Base-by-base conservation (phyloP, 2,888 invertebrate genomes). In the Ochlodes sylvanus region DNA sequence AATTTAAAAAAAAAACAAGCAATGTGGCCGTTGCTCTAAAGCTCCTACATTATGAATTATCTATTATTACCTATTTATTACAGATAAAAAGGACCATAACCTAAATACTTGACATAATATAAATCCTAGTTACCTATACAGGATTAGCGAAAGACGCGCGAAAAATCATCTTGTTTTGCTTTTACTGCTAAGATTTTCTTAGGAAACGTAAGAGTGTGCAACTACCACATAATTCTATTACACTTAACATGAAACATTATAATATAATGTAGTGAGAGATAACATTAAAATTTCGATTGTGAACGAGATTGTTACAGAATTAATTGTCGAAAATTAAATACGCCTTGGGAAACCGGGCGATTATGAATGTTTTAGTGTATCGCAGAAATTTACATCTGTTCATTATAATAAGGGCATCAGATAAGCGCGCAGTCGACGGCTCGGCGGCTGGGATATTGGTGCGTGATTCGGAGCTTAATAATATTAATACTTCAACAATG, bases 301-400 rank as follows among this genome's bases (percentile, higher is more conserved):
- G 14, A 7, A 50, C 50, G 21, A 63, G 63, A 41, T 54, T 54
- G 14, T 54, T 54, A 65, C 50, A 56, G 4, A 57, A 58, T 44
- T 50, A 41, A 71, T 68, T 70, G 70, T 70, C 63, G 58, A 71
- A 72, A 72, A 74, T 61, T 61, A 61, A 67, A 61, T 63, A 63
- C 68, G 62, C 56, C 70, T 75, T 74, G 73, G 70, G 74, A 72
- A 71, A 69, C 71, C 64, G 64, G 63, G 56, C 69, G 70, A 69
- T 74, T 71, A 71, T 68, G 69, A 72, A 65, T 69, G 70, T 70
- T 73, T 72, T 42, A 19, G 44, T 55, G 56, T 69, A 52, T 63
- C 61, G 62, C 21, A 54, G 68, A 70, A 66, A 71, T 73, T 72
- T 70, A 74, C 73, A 76, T 73, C 68, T 70, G 68, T 71, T 70